Percentiles rank a stretch among this genome's conserved stretches.
Evolutionary conservation across 2,888 invertebrate genomes (phyloP).

Genomic region (Lepidochrysops patricia): DNA sequence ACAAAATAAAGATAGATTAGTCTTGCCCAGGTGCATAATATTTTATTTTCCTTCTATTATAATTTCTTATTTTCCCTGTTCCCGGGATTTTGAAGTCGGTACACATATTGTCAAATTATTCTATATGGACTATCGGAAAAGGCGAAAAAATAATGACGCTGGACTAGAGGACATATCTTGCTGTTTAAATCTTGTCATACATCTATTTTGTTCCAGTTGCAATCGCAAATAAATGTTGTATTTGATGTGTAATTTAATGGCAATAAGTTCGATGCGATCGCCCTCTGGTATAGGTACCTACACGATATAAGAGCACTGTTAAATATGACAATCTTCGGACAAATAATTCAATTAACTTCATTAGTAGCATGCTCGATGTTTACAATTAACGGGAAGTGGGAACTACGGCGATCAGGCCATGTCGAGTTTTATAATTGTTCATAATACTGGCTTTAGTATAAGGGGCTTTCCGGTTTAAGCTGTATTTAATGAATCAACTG

Average conservation of each 20-base stretch:
- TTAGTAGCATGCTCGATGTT: too few relatives aligned
- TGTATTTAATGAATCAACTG: slow-evolving; percentile 5
- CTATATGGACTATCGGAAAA: not conserved
- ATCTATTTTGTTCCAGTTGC: not conserved
- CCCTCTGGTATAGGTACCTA: too few relatives aligned
- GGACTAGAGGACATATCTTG: too few relatives aligned
- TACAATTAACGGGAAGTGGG: too few relatives aligned
- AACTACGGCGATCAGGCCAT: too few relatives aligned
- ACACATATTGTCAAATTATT: not conserved
- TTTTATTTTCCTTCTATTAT: not conserved
- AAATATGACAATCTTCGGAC: too few relatives aligned
- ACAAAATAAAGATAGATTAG: not conserved
- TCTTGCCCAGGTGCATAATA: not conserved
- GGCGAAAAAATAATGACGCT: too few relatives aligned
- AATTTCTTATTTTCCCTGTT: not conserved
- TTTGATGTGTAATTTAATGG: too few relatives aligned
- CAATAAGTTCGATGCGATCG: too few relatives aligned
- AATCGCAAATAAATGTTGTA: too few relatives aligned
- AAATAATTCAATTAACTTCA: too few relatives aligned
- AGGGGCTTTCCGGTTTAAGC: not conserved
- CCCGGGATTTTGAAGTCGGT: not conserved
- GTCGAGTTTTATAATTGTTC: not conserved
- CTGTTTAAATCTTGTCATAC: not conserved
- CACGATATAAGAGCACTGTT: too few relatives aligned
- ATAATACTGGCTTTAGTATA: not conserved